These are phyloP conservation scores for Alosa alosa DNA, from an alignment of 2,113 vertebrate species.

Conservation along the genomic window DNA sequence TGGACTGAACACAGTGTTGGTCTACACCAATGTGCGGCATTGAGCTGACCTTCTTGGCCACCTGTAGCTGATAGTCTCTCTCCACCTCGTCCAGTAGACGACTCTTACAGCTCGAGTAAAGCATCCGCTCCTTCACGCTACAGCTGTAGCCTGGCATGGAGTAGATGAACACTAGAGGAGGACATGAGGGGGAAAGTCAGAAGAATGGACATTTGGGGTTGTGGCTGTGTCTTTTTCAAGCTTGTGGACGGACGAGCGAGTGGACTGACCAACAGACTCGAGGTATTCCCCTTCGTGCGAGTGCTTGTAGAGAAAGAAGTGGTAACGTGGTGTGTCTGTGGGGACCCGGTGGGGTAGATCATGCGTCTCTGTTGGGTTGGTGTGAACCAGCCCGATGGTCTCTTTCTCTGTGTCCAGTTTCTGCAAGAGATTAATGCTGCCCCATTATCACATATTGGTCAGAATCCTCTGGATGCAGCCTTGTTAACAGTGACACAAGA, in stretches of 20 bases:
- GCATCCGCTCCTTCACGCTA: constrained; percentile 96
- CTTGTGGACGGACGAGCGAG: neutral
- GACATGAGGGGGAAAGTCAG: neutral
- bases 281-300: constrained; percentile 87
- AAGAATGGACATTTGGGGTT: neutral
- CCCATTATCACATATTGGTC: neutral
- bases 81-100: constrained; percentile 90
- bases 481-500: neutral
- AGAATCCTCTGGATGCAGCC: neutral
- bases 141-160: constrained; percentile 98
- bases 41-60: constrained; percentile 86
- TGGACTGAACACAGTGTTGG: too few species aligned
- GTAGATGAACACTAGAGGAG: constrained; percentile 91
- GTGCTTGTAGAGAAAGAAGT: constrained; percentile 96
- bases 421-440: constrained; percentile 59
- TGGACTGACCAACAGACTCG: constrained; percentile 87
- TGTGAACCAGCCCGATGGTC: constrained; percentile 92
- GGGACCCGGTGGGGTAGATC: constrained; percentile 90
- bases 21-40: neutral
- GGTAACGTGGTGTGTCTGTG: constrained; percentile 88
- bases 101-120: constrained; percentile 99
- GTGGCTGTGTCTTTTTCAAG: too few species aligned
- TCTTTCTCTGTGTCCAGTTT: constrained; percentile 90
- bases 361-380: constrained; percentile 81
- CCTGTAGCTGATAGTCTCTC: constrained; percentile 88